These are phyloP conservation scores for Erebia ligea DNA, from an alignment of 2,888 invertebrate genomes.

Conservation along the genomic window DNA sequence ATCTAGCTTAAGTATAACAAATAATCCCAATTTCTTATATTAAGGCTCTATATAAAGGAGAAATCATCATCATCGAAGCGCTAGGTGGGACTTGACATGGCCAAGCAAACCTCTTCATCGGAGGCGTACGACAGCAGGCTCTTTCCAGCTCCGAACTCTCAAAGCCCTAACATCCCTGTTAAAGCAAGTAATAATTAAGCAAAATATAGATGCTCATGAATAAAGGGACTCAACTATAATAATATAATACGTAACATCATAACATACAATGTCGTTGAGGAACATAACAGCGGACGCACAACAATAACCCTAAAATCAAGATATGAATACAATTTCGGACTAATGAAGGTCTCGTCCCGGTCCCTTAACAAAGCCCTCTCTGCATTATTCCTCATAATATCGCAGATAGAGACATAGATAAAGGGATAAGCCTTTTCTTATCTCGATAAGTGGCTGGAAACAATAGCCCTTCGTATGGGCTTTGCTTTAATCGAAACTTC, in stretches of 20 bases:
- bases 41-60: too few species aligned
- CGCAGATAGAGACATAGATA: conserved; percentile 24
- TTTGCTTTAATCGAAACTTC: conserved; percentile 39
- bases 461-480: conserved; percentile 36
- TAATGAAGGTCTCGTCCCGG: conserved; percentile 50
- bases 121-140: too few species aligned
- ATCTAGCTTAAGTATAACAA: too few species aligned
- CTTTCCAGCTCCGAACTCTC: too few species aligned
- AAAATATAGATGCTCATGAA: conserved; percentile 10
- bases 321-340: conserved; percentile 54
- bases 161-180: background rate
- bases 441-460: conserved; percentile 40
- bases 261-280: conserved; percentile 26
- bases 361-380: conserved; percentile 34
- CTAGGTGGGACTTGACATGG: too few species aligned
- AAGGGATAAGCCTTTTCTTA: conserved; percentile 38
- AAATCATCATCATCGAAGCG: too few species aligned
- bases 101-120: too few species aligned
- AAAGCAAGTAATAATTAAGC: background rate
- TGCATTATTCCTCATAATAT: conserved; percentile 38
- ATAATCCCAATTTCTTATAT: too few species aligned
- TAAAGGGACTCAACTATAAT: conserved; percentile 17
- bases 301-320: conserved; percentile 50
- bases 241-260: conserved; percentile 16
- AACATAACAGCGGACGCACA: conserved; percentile 33